Base-by-base conservation (phyloP, 2,888 invertebrate genomes). In the Adineta ricciae region DNA sequence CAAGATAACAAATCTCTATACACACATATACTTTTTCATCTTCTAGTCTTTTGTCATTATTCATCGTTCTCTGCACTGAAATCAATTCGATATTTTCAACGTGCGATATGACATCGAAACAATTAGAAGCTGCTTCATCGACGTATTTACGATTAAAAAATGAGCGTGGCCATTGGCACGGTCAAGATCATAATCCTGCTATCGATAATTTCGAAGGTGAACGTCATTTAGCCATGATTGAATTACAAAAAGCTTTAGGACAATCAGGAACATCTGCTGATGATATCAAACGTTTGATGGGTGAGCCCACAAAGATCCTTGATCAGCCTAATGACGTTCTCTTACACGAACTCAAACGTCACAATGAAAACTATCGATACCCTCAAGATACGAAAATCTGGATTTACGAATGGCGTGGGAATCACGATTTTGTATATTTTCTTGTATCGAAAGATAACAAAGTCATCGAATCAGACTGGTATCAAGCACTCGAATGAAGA, bases 361-460 rank as follows among this genome's bases (percentile, higher is more conserved):
- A 78, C 24, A 24, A 41, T n/a, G 38, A 78, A 8, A 8, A 24
- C n/a, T 78, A 78, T 41, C 21, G 9, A 21, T 78, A 8, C 41
- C 78, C 38, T 0, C 16, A 4, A 9, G 78, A n/a, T 41, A n/a
- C 78, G 1, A 78, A 78, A 41, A 78, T 78, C n/a, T 78, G 78
- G 78, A 78, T 78, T 24, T 78, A 78, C 41, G 78, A 78, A 78
- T 78, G 78, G 78, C 78, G 78, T 41, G 78, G 78, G 24, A 32
- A n/a, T 38, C 78, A 78, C 11, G 78, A 78, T 78, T 78, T 41
- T 78, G 78, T 78, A 41, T 78, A 78, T 78, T 78, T 41, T 78
- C 21, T 78, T 11, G 11, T 78, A n/a, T 64, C 64, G 32, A 78
- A 78, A 41, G 78, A 78, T n/a, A 78, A 78, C n/a, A 78, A 78